Evolutionary conservation across 2,888 invertebrate genomes (phyloP), one percentile per base, ranked within the genome.

Genomic region (Parnassius glacialis): DNA sequence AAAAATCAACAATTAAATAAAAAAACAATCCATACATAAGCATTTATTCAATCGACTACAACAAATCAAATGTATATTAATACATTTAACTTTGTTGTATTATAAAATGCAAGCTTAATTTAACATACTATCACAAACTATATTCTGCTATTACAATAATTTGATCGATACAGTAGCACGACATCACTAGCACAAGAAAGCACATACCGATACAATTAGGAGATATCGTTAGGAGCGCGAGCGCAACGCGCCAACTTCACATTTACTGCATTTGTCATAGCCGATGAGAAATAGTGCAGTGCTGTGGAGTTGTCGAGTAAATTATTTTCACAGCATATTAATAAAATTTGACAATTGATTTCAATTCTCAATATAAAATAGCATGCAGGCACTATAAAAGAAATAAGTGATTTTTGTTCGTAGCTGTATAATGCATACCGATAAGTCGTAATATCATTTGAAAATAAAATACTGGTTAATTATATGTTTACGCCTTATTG

Each of bases 181-280:
- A 67, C 84, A 74, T 70, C 82, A 75, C 83, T 85, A 80, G 43
- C 55, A 58, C 44, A 70, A 68, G 72, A 72, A 68, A 73, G 71
- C 70, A 72, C 71, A 83, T 83, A 83, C 80, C 82, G 81, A 82
- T 77, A 85, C 84, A 87, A 89, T 89, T 88, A 86, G 80, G 74
- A 75, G 83, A 80, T 88, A 90, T 84, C 83, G 77, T 66, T 71
- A 71, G 76, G 79, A 68, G 73, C 70, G 71, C 70, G 71, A 72
- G 71, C 69, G 68, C 68, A 72, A 48, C 61, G 79, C 83, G 82
- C 83, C 85, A 86, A 84, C 85, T 82, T 76, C 70, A 75, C 83
- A 76, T 81, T 83, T 73, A 80, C 79, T 75, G 78, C 87, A 88
- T 87, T 87, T 87, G 87, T 87, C 88, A 87, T 83, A 81, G 72